Base-by-base conservation (phyloP, 2,888 invertebrate species). In the Hirtodrosophila confusa region DNA sequence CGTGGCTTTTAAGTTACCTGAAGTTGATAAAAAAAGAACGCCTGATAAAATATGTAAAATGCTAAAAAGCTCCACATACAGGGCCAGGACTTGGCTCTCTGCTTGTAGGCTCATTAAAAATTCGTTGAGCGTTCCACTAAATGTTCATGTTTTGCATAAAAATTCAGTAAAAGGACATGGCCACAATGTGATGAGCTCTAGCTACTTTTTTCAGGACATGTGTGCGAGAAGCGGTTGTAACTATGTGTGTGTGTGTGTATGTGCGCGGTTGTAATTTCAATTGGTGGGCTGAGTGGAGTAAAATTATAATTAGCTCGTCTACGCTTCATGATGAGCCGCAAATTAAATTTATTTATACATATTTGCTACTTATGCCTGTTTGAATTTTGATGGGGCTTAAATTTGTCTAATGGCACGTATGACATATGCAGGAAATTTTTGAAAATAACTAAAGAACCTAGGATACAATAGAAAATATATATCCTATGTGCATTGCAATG, bases 101-200 rank as follows among this genome's bases (percentile, higher is more conserved):
- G 55, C 58, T 73, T 36, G 66, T 40, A 37, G 55, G 56, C 86
- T 88, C 88, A 90, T 89, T 86, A 88, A 88, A 89, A 89, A 89
- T 89, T 89, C 89, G 68, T 71, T 74, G 79, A 89, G 70, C 89
- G 89, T 89, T 89, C 75, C 69, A 89, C 88, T 89, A 89, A 89
- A 87, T 86, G 89, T 86, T 88, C 89, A 89, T 89, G 90, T 84
- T 88, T 88, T 78, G 90, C 88, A 89, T 89, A 89, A 88, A 87
- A 88, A 80, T 79, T 78, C 75, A 48, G 71, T 66, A 56, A 78
- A 74, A 65, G 70, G 47, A 75, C 66, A 49, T 49, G 56, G 63
- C 69, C 64, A 60, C 71, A 74, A 69, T 78, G 75, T 49, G 67
- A 61, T 68, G 69, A 58, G 64, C 63, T 45, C 41, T 29, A 58